Percentiles rank a stretch among this genome's conserved stretches.
These are phyloP conservation scores for Ectemnius continuus DNA, from an alignment of 2,888 invertebrate genomes.

Conservation along the genomic window DNA sequence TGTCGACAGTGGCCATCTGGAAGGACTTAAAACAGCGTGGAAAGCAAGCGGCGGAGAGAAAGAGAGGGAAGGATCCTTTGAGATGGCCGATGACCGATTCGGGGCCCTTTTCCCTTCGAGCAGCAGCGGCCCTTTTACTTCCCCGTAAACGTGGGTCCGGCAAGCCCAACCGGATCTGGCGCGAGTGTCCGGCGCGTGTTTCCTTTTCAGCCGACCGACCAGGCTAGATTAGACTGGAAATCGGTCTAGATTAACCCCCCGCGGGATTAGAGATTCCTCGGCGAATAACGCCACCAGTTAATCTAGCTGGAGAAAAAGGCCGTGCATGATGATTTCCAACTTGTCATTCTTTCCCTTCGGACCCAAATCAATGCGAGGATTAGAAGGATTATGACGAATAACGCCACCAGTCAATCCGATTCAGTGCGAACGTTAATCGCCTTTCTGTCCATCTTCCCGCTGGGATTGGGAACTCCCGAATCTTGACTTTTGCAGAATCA, in stretches of 20 bases:
- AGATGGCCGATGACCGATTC: conserved; percentile 14
- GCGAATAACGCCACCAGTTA: conserved; percentile 67
- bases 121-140: conserved; percentile 30
- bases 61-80: not conserved
- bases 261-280: conserved; percentile 49
- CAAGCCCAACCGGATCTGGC: conserved; percentile 27
- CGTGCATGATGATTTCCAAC: conserved; percentile 18
- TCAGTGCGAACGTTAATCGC: conserved; percentile 32
- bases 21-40: conserved; percentile 68
- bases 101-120: conserved; percentile 13
- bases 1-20: conserved; percentile 64
- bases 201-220: conserved; percentile 8
- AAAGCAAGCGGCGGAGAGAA: conserved; percentile 25
- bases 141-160: conserved; percentile 26
- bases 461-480: conserved; percentile 27
- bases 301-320: conserved; percentile 25
- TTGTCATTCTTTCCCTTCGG: conserved; percentile 25
- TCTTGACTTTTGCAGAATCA: conserved; percentile 14
- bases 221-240: too few species aligned
- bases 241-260: conserved; percentile 24
- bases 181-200: conserved; percentile 6
- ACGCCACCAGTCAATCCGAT: conserved; percentile 66
- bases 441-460: not conserved
- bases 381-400: conserved; percentile 54
- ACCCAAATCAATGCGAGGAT: conserved; percentile 52